phyloP scores from a whole-genome alignment of 2,113 vertebrate species.

The Ammodytes dubius region DNA sequence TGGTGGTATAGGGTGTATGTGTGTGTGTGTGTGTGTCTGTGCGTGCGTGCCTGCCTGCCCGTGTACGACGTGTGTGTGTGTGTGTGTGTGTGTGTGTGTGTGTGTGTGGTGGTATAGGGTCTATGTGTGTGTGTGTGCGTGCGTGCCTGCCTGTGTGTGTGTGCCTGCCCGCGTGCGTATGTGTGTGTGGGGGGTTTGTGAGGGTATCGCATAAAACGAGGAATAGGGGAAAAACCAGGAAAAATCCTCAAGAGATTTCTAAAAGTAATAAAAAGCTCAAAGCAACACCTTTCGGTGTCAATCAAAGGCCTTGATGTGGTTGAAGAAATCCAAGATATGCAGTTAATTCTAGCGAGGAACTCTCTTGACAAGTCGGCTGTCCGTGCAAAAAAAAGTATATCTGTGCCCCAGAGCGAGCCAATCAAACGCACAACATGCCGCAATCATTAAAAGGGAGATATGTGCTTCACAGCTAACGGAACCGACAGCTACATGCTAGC shows the following conservation, averaged over 20 bases:
- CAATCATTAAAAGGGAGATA: constrained; percentile 73
- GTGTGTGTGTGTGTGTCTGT: too few species aligned
- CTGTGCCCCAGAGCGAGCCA: constrained; percentile 73
- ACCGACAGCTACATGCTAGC: constrained; percentile 41
- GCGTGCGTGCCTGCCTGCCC: too few species aligned
- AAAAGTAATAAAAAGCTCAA: constrained; percentile 78
- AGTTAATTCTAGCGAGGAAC: constrained; percentile 62
- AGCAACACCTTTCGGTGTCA: constrained; percentile 81
- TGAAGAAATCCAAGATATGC: constrained; percentile 71
- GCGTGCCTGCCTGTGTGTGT: too few species aligned
- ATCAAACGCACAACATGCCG: constrained; percentile 66
- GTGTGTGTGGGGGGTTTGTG: too few species aligned
- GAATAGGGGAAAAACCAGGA: constrained; percentile 14
- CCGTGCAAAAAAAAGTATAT: constrained; percentile 48
- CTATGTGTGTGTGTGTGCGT: too few species aligned
- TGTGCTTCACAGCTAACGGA: constrained; percentile 31
- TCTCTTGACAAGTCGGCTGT: constrained; percentile 66
- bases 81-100: too few species aligned
- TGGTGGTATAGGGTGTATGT: neutral
- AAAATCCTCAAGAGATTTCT: constrained; percentile 60
- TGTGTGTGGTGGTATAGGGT: too few species aligned
- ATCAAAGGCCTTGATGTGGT: constrained; percentile 69
- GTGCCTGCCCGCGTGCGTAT: too few species aligned
- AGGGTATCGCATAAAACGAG: neutral
- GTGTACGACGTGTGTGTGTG: too few species aligned